These are phyloP conservation scores for Sphenodon punctatus DNA, from an alignment of 2,797 vertebrate species.

Conservation along the genomic window DNA sequence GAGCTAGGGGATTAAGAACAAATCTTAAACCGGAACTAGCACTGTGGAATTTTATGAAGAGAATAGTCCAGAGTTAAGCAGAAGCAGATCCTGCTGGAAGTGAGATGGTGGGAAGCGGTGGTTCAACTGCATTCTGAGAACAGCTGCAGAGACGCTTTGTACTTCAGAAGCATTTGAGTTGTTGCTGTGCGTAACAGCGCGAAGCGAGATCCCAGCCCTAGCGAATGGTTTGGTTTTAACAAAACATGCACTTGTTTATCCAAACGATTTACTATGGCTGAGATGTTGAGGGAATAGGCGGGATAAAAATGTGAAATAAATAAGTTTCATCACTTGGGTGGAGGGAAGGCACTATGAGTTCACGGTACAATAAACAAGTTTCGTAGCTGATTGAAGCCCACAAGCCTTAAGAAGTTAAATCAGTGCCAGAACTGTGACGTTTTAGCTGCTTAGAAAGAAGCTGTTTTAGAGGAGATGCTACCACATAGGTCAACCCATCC, in stretches of 20 bases:
- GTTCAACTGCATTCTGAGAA: conserved; percentile 15
- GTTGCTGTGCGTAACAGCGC: not conserved
- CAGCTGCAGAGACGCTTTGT: not conserved
- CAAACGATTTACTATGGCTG: too few species aligned
- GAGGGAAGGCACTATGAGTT: not conserved
- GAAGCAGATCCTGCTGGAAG: not conserved
- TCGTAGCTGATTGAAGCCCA: not conserved
- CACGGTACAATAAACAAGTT: not conserved
- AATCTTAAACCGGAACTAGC: not conserved
- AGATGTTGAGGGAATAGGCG: too few species aligned
- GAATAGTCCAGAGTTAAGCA: not conserved
- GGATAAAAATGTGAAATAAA: too few species aligned
- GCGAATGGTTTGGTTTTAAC: not conserved
- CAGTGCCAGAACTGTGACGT: not conserved
- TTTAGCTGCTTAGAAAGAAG: not conserved
- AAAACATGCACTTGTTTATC: accelerated
- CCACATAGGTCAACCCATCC: too few species aligned
- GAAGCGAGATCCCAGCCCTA: not conserved
- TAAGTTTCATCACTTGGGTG: too few species aligned
- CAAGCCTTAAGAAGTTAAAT: not conserved
- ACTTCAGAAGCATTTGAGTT: not conserved
- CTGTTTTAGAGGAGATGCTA: too few species aligned
- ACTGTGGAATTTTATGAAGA: not conserved
- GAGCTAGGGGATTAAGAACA: conserved; percentile 9
- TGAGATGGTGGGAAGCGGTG: not conserved